These are phyloP conservation scores for Vanessa atalanta DNA, from an alignment of 1,140 invertebrate species.

Conservation along the genomic window DNA sequence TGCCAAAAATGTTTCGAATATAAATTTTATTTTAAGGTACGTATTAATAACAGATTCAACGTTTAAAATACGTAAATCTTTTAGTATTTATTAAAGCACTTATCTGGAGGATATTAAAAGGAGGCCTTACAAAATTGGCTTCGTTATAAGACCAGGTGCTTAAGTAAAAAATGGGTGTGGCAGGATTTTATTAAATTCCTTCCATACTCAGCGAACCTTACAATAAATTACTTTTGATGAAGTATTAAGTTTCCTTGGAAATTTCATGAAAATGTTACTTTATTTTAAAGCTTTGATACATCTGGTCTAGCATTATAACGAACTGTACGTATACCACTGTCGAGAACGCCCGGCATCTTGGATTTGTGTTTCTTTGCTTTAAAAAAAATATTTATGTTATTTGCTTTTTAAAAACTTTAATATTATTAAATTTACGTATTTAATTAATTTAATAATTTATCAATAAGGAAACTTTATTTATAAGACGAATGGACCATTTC, in stretches of 20 bases:
- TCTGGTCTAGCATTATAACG: not conserved
- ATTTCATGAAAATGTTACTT: not conserved
- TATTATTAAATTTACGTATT: too few relatives aligned
- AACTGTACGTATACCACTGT: too few relatives aligned
- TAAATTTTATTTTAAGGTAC: too few relatives aligned
- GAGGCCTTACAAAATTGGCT: slow-evolving; percentile 28
- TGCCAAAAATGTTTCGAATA: too few relatives aligned
- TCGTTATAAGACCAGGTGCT: slow-evolving; percentile 29
- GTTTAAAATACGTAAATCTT: slow-evolving; percentile 15
- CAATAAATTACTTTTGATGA: slow-evolving; percentile 21
- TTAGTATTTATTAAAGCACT: slow-evolving; percentile 28
- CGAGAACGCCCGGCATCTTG: too few relatives aligned
- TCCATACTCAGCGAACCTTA: slow-evolving; percentile 13
- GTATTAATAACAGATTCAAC: not conserved
- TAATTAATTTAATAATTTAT: too few relatives aligned
- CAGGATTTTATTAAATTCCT: slow-evolving; percentile 29
- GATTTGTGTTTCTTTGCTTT: too few relatives aligned
- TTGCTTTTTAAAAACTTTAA: too few relatives aligned
- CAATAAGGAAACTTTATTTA: too few relatives aligned
- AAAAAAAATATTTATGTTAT: too few relatives aligned
- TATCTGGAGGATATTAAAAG: slow-evolving; percentile 29
- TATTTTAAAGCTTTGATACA: not conserved
- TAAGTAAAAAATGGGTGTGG: slow-evolving; percentile 11
- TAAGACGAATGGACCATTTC: too few relatives aligned
- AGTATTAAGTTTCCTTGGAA: slow-evolving; percentile 10